Conservation (phyloP, 2,888 invertebrate genomes). For the Dicyrtomina minuta region DNA sequence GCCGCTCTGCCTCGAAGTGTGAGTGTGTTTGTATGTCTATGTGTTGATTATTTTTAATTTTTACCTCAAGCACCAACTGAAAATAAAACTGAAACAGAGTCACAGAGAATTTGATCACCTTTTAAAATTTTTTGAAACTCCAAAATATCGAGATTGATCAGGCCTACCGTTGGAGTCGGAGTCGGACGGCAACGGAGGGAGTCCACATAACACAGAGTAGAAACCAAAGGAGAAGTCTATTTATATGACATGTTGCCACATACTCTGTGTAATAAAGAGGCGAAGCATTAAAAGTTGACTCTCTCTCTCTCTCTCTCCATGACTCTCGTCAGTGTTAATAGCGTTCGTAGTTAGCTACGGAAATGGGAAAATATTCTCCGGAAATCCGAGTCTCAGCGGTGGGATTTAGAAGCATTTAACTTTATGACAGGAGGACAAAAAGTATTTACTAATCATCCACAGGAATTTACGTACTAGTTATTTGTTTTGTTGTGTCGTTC, state of each 20-base stretch:
- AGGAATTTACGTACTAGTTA: conserved; percentile 5
- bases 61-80: too few species aligned
- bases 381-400: conserved; percentile 30
- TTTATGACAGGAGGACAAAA: conserved; percentile 27
- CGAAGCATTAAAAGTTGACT: conserved; percentile 6
- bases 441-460: conserved; percentile 13
- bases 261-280: neutral
- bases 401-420: conserved; percentile 27
- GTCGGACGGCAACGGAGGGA: too few species aligned
- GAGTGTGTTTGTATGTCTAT: too few species aligned
- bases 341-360: conserved; percentile 6
- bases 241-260: neutral
- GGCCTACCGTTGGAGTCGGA: too few species aligned
- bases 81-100: too few species aligned
- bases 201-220: neutral
- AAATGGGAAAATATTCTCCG: conserved; percentile 27
- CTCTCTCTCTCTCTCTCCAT: neutral
- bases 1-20: too few species aligned
- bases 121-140: too few species aligned
- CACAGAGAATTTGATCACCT: too few species aligned
- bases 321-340: conserved; percentile 12
- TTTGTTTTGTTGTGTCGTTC: neutral
- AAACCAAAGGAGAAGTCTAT: neutral
- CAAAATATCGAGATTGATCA: too few species aligned
- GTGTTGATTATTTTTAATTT: too few species aligned